These are phyloP conservation scores for Zhuqinia jingwanae DNA, from an alignment of 2,888 invertebrate genomes.

Conservation along the genomic window DNA sequence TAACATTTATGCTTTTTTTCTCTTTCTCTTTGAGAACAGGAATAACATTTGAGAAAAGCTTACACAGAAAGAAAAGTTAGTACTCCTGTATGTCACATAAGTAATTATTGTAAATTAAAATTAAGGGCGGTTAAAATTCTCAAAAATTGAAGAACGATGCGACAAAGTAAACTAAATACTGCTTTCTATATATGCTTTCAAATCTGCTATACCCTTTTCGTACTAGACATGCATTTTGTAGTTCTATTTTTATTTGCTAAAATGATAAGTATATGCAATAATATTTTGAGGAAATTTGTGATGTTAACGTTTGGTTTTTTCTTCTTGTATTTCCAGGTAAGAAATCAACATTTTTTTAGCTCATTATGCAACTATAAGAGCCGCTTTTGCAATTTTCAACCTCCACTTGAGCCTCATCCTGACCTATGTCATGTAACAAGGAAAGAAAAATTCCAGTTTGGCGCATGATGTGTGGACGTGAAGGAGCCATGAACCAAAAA, in stretches of 20 bases:
- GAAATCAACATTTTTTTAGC: constrained; percentile 15
- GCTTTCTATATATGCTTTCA: too few species aligned
- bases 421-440: constrained; percentile 45
- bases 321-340: constrained; percentile 33
- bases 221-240: too few species aligned
- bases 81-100: too few species aligned
- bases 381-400: constrained; percentile 2
- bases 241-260: too few species aligned
- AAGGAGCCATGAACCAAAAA: not conserved
- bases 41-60: not conserved
- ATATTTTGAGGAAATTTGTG: not conserved
- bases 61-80: too few species aligned
- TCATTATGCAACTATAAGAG: not conserved
- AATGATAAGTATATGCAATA: too few species aligned
- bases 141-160: too few species aligned
- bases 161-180: too few species aligned
- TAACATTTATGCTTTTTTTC: not conserved
- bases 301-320: not conserved
- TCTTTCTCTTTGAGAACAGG: not conserved
- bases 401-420: not conserved
- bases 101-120: too few species aligned
- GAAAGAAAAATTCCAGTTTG: constrained; percentile 20
- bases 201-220: too few species aligned
- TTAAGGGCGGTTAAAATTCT: too few species aligned
- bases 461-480: constrained; percentile 26